Evolutionary conservation across 1,140 invertebrate genomes (phyloP).

Genomic region (Parasteatoda tepidariorum): DNA sequence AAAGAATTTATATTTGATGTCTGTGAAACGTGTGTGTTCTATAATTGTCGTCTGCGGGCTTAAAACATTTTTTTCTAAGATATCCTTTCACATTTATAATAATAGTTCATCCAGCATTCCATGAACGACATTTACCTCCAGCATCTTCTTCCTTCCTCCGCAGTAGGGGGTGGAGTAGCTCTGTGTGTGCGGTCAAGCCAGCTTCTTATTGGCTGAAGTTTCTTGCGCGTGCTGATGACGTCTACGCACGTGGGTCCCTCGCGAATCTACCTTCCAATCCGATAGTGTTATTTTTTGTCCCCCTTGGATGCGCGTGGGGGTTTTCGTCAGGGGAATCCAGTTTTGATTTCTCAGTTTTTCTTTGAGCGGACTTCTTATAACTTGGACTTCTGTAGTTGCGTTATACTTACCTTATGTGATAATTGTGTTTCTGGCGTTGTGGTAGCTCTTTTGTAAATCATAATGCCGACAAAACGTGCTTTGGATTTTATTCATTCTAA

Average conservation of each 20-base stretch:
- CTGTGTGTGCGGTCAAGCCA: not conserved
- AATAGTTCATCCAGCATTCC: no score
- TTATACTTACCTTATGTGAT: no score
- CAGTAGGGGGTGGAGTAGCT: not conserved
- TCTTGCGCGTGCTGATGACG: constrained; percentile 27
- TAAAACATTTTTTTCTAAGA: no score
- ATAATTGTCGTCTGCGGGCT: no score
- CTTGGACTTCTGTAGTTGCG: not conserved
- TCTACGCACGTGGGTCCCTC: constrained; percentile 34
- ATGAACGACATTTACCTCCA: no score
- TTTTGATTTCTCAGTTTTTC: not conserved
- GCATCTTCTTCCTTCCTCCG: not conserved
- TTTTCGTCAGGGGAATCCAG: not conserved
- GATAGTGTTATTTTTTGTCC: not conserved
- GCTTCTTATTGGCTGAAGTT: not conserved
- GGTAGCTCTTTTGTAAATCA: not conserved
- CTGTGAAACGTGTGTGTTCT: no score
- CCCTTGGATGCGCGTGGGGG: no score
- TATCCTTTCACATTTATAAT: no score
- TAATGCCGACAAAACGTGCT: not conserved
- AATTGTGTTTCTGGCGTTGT: not conserved
- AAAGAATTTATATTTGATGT: no score
- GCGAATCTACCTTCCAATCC: not conserved
- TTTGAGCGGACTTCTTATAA: not conserved
- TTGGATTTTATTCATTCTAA: no score